Evolutionary conservation across 2,113 vertebrate species (phyloP).

Genomic region (Cephalopterus ornatus): DNA sequence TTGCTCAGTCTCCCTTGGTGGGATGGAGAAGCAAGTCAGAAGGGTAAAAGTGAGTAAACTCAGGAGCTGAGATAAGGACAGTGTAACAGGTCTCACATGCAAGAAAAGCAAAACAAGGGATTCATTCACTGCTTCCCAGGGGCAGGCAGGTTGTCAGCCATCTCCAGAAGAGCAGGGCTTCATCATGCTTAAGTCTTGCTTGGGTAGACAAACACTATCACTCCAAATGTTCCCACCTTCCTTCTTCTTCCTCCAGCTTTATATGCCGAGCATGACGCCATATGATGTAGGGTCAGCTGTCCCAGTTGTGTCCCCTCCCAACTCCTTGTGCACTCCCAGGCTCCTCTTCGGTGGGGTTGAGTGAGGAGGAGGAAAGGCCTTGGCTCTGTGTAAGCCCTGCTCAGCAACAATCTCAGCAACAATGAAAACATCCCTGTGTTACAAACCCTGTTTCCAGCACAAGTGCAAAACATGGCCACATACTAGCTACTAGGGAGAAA

Average conservation of each 20-base stretch:
- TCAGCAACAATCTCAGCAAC: no score
- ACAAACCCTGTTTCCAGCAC: neutral
- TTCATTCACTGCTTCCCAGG: neutral
- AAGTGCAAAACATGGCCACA: neutral
- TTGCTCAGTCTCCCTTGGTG: neutral
- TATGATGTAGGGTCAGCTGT: neutral
- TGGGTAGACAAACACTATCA: neutral
- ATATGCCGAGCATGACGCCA: accelerated
- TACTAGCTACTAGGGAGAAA: neutral
- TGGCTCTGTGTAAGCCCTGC: neutral
- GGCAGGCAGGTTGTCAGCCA: neutral
- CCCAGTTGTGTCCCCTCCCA: neutral
- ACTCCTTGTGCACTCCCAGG: neutral
- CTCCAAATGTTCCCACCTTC: neutral
- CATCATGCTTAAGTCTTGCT: neutral
- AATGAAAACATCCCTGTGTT: neutral
- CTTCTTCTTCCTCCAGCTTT: neutral
- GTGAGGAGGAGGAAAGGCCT: neutral
- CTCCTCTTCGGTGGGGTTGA: accelerated
- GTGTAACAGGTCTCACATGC: neutral
- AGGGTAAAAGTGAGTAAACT: neutral
- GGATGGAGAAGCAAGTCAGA: neutral
- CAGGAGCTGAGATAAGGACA: neutral
- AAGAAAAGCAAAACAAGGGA: neutral
- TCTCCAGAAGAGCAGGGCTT: neutral